Evolutionary conservation across 1,140 invertebrate genomes (phyloP), one percentile per base, ranked within the genome.

Genomic region (Trichomalopsis sarcophagae): DNA sequence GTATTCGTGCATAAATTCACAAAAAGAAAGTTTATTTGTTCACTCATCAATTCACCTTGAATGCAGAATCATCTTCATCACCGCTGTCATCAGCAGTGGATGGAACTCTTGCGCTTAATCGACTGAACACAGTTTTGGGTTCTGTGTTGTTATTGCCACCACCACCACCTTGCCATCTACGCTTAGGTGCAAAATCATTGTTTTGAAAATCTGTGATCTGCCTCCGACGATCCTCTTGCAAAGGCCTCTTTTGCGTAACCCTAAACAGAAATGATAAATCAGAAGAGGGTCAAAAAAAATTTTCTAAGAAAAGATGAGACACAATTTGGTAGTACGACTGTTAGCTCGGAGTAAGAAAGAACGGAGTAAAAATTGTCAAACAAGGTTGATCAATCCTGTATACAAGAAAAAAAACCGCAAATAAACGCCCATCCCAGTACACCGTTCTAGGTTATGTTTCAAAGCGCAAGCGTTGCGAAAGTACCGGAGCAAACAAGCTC

Each of bases 81-180:
- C 92, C 94, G 87, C 92, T 93, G 27, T 93, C 92, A 86, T 94
- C 92, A 30, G 91, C 90, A 87, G 89, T 93, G 30, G 92, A 94
- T 87, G 89, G 91, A 80, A 91, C 91, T 86, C 86, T 88, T 40
- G 89, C 93, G 91, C 90, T 94, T 88, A 89, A 93, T 89, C 87
- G 94, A 93, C 88, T 95, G 87, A 95, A 95, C 80, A 94, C 94
- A 68, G 94, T 95, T 89, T 94, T 94, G 21, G 92, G 90, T 87
- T 94, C 94, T 44, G 92, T 86, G 47, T 89, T 90, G 40, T 80
- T 80, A 69, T 44, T 69, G 4, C 76, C 81, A 9, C 77, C 81
- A 1, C 27, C 27, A 23, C 74, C 77, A 10, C 83, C 81, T 86
- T 90, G 90, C 87, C 91, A 91, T 86, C 93, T 93, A 73, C 92